Evolutionary conservation across 2,113 vertebrate species (phyloP).

Genomic region (Chauna torquata): DNA sequence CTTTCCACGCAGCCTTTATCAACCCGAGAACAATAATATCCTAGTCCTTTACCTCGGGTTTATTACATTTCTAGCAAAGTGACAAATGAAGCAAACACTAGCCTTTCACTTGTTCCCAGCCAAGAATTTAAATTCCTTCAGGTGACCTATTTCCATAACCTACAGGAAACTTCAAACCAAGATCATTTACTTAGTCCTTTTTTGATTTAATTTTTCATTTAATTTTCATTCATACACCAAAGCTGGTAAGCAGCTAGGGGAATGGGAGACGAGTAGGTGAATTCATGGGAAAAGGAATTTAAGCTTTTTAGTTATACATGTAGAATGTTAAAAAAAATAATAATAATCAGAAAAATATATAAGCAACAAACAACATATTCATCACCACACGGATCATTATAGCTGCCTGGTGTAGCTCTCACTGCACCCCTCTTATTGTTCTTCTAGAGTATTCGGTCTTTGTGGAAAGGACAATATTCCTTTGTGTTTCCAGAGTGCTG

Average conservation of each 20-base stretch:
- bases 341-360: not conserved
- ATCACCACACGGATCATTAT: not conserved
- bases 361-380: not conserved
- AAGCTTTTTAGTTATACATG: not conserved
- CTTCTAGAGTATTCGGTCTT: not conserved
- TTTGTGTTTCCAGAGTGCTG: not conserved
- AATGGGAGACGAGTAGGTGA: not conserved
- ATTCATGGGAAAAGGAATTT: not conserved
- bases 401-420: not conserved
- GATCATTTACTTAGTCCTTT: not conserved
- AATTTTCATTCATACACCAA: not conserved
- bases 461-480: not conserved
- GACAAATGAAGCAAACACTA: not conserved
- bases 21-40: not conserved
- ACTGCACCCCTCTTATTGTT: not conserved
- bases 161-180: not conserved
- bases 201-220: not conserved
- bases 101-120: not conserved
- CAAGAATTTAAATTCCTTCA: not conserved
- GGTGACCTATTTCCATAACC: not conserved
- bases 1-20: constrained; percentile 12
- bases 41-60: not conserved
- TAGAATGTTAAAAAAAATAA: not conserved
- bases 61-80: not conserved
- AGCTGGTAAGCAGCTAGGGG: not conserved